Evolutionary conservation across 1,140 invertebrate genomes (phyloP).

Genomic region (Tetragonula clypearis): DNA sequence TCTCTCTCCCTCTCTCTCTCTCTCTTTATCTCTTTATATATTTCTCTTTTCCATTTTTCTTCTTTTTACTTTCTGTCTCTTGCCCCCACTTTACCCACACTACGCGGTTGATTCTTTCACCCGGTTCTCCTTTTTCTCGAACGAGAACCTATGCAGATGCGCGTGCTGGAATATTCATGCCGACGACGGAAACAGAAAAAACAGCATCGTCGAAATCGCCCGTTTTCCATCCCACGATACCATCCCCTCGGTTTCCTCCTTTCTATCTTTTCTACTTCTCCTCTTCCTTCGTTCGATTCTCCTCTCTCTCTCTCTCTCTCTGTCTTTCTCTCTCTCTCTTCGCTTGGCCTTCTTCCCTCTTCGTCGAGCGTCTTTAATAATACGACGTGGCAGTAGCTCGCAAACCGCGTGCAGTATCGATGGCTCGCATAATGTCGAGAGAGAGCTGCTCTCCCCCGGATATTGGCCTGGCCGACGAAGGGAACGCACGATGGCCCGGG

Average conservation of each 20-base stretch:
- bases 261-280: not conserved
- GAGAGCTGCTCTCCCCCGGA: conserved; percentile 30
- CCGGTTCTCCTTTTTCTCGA: conserved; percentile 24
- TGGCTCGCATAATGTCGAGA: conserved; percentile 65
- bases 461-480: conserved; percentile 65
- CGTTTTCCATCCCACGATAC: conserved; percentile 42
- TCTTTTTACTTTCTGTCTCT: conserved; percentile 11
- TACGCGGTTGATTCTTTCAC: not conserved
- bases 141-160: conserved; percentile 53
- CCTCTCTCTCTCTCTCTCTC: not conserved
- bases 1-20: no score
- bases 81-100: not conserved
- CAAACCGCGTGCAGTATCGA: conserved; percentile 67
- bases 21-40: conserved; percentile 17
- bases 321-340: not conserved
- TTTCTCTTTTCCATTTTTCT: conserved; percentile 28
- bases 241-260: not conserved
- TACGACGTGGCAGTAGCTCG: conserved; percentile 49
- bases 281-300: not conserved
- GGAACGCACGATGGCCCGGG: conserved; percentile 37
- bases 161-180: conserved; percentile 58
- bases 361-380: conserved; percentile 67
- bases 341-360: not conserved
- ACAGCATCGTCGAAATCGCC: conserved; percentile 60
- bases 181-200: conserved; percentile 42